These are phyloP conservation scores for Athrips mouffetella DNA, from an alignment of 2,888 invertebrate species.

Conservation along the genomic window DNA sequence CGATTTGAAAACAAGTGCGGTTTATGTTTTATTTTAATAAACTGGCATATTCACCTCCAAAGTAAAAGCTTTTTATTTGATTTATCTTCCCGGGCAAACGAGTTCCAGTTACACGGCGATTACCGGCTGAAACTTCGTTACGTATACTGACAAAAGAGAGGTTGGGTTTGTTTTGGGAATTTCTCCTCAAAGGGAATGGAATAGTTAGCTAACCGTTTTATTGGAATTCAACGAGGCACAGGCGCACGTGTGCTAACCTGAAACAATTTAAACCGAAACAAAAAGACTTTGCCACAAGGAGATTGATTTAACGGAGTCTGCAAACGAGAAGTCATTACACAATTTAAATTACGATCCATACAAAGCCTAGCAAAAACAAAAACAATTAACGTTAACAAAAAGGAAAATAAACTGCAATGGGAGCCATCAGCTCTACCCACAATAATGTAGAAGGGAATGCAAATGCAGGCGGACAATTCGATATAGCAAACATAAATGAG, in stretches of 20 bases:
- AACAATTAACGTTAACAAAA: background rate
- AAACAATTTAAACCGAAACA: constrained; percentile 16
- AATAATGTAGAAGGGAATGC: constrained; percentile 5
- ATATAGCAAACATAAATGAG: constrained; percentile 9
- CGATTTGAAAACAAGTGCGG: constrained; percentile 66
- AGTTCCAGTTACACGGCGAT: constrained; percentile 38
- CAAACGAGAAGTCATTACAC: constrained; percentile 1
- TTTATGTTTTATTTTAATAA: constrained; percentile 70
- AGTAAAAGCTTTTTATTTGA: constrained; percentile 65
- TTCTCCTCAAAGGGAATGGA: constrained; percentile 26
- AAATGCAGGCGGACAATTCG: constrained; percentile 1
- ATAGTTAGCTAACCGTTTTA: constrained; percentile 24
- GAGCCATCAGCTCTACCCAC: background rate
- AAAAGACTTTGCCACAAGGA: constrained; percentile 12
- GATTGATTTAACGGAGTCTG: constrained; percentile 10
- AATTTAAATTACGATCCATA: background rate
- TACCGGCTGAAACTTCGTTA: constrained; percentile 33
- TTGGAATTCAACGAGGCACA: constrained; percentile 23
- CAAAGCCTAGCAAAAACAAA: background rate
- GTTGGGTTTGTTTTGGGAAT: constrained; percentile 32
- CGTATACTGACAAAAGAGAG: constrained; percentile 26
- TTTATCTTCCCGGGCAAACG: constrained; percentile 43
- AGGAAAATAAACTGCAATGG: background rate
- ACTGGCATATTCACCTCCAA: constrained; percentile 64
- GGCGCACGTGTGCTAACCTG: constrained; percentile 17